phyloP scores from a whole-genome alignment of 2,888 invertebrate species.

The Plebejus anna region DNA sequence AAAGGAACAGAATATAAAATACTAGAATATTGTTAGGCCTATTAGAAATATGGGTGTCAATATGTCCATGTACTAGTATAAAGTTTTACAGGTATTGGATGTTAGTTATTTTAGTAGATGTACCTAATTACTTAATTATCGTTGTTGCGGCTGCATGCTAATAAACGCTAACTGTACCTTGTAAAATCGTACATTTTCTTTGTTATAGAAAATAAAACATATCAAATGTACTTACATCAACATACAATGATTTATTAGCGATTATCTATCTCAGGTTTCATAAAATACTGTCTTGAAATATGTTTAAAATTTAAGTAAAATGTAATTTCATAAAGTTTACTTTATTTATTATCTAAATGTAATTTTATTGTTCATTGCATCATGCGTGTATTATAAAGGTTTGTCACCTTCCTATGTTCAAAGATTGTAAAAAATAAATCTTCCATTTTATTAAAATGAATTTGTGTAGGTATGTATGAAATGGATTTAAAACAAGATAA shows the following conservation, averaged over 20 bases:
- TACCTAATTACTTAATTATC: conserved; percentile 41
- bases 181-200: conserved; percentile 7
- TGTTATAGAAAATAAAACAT: conserved; percentile 19
- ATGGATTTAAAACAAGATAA: conserved; percentile 15
- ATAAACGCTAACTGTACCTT: conserved; percentile 49
- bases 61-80: conserved; percentile 60
- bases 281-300: background rate
- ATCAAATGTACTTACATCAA: conserved; percentile 5
- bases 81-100: conserved; percentile 63
- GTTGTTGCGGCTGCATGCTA: conserved; percentile 52
- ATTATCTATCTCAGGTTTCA: background rate
- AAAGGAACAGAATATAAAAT: conserved; percentile 1
- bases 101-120: conserved; percentile 60
- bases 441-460: conserved; percentile 17
- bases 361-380: background rate
- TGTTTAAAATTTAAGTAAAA: background rate
- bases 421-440: background rate
- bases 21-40: conserved; percentile 54
- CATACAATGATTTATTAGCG: background rate
- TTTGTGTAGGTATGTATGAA: conserved; percentile 23
- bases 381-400: background rate
- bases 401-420: conserved; percentile 7
- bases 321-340: background rate
- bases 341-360: background rate
- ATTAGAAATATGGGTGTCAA: conserved; percentile 54